Conservation (phyloP, 2,113 vertebrate species). For the Eurystomus gularis region DNA sequence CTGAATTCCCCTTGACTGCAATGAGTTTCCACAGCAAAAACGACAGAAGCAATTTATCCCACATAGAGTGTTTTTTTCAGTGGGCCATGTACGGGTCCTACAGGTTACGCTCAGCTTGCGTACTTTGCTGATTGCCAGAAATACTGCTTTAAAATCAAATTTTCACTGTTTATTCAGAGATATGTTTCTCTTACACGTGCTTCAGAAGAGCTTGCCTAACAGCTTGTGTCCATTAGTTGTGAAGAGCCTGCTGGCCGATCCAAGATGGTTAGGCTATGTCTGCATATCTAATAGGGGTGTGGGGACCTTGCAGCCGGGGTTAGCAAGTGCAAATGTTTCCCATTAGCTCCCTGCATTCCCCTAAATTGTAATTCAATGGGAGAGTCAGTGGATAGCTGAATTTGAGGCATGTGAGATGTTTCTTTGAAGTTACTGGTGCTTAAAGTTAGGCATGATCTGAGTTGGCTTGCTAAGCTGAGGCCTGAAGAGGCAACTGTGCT, state of each 20-base stretch:
- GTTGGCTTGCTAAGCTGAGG: neutral
- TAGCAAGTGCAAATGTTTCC: neutral
- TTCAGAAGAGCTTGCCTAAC: neutral
- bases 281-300: neutral
- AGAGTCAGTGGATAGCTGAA: neutral
- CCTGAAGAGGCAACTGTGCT: neutral
- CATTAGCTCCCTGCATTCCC: neutral
- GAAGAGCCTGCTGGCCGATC: neutral
- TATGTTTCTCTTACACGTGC: neutral
- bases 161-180: neutral
- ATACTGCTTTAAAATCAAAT: neutral
- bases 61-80: neutral
- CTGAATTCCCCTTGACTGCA: neutral
- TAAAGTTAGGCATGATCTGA: neutral
- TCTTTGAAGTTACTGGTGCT: neutral
- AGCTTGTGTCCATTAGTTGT: neutral
- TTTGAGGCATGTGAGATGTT: neutral
- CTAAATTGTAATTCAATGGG: neutral
- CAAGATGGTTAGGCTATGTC: neutral
- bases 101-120: neutral
- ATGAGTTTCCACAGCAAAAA: neutral
- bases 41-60: neutral
- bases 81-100: accelerated
- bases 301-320: neutral
- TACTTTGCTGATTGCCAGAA: neutral